Conservation (phyloP, 2,888 invertebrate species). For the Folsomia manolachei region DNA sequence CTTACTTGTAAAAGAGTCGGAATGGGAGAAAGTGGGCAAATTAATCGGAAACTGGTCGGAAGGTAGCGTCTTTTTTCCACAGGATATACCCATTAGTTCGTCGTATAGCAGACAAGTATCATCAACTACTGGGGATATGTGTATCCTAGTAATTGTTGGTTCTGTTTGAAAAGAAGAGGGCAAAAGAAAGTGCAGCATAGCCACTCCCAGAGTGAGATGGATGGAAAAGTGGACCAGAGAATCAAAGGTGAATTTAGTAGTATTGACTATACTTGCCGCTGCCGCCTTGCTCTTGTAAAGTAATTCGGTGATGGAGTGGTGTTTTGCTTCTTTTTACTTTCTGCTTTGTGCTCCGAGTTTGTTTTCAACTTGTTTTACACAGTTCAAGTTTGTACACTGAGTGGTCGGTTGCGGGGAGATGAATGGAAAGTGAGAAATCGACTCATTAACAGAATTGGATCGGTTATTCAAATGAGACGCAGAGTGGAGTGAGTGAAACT, state of each 20-base stretch:
- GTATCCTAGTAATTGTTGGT: no score
- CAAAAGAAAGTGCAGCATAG: no score
- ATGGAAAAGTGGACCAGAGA: no score
- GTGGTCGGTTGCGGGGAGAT: conserved; percentile 20
- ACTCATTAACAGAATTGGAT: conserved; percentile 37
- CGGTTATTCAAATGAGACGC: neutral
- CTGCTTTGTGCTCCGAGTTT: neutral
- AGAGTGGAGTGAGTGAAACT: neutral
- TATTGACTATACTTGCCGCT: neutral
- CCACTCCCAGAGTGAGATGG: no score
- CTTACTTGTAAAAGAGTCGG: no score
- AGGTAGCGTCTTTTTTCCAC: no score
- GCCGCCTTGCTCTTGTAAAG: neutral
- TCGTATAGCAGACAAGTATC: neutral
- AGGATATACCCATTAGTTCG: neutral
- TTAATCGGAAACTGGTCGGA: neutral
- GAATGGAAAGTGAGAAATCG: conserved; percentile 26
- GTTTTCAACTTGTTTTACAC: neutral
- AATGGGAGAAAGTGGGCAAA: neutral
- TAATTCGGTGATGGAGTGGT: neutral
- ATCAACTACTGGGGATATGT: no score
- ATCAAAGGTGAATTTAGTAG: neutral
- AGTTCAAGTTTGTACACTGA: no score
- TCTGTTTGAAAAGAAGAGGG: no score
- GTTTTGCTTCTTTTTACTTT: no score